Evolutionary conservation across 2,888 invertebrate genomes (phyloP), one percentile per base, ranked within the genome.

Genomic region (Erebia ligea): DNA sequence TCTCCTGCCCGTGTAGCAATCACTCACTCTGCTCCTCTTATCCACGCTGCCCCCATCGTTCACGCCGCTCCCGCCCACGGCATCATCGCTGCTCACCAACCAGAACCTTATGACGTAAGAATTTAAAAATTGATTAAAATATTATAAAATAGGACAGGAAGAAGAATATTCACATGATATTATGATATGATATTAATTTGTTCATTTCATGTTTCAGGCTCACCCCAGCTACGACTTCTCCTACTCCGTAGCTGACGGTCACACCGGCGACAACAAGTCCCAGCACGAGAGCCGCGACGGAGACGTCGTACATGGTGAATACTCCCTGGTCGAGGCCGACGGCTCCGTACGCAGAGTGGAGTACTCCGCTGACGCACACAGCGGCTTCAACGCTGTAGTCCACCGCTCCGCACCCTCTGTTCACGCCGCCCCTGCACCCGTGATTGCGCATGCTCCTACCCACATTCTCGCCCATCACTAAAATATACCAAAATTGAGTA

Each of bases 241-340:
- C 17, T 94, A 94, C 84, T 94, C 94, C 15, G 94, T 93, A 21
- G 90, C 94, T 71, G 94, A 94, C 76, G 89, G 89, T 17, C 94
- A 94, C 80, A 94, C 94, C 68, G 94, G 94, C 11, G 94, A 94
- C 85, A 89, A 91, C 81, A 94, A 94, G 85, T 91, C 89, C 76
- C 94, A 94, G 81, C 86, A 90, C 71, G 94, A 94, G 84, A 88
- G 90, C 82, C 91, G 94, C 79, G 94, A 94, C 85, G 95, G 95
- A 8, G 94, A 95, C 80, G 94, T 91, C 67, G 95, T 95, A 76
- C 94, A 94, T 80, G 95, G 95, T 73, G 82, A 84, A 65, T 89
- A 90, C 84, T 85, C 86, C 56, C 81, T 89, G 72, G 81, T 85
- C 52, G 87, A 89, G 79, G 87, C 94, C 71, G 94, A 94, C 76